These are phyloP conservation scores for Lasioglossum baleicum DNA, from an alignment of 1,140 invertebrate species.

Conservation along the genomic window DNA sequence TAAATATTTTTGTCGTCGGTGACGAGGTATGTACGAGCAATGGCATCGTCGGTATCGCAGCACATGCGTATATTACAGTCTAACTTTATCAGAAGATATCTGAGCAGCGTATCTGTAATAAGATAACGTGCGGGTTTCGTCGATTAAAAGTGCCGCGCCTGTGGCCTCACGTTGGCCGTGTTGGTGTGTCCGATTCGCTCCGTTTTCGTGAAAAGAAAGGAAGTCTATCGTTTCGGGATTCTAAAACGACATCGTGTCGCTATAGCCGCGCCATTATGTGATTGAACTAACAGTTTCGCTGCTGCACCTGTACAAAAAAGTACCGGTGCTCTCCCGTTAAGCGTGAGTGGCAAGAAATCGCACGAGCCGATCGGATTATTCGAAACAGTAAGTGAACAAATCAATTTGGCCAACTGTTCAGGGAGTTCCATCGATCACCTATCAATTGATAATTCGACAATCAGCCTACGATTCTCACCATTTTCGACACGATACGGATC, in stretches of 20 bases:
- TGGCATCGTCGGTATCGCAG: conserved; percentile 37
- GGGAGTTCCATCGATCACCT: too few species aligned
- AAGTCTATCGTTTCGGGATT: not conserved
- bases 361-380: not conserved
- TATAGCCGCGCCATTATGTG: conserved; percentile 6
- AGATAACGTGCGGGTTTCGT: conserved; percentile 72
- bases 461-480: not conserved
- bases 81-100: conserved; percentile 75
- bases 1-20: conserved; percentile 13
- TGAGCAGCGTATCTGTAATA: conserved; percentile 69
- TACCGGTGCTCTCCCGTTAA: not conserved
- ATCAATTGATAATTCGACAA: too few species aligned
- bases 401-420: not conserved
- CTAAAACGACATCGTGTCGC: not conserved
- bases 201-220: conserved; percentile 4
- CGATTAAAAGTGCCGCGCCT: conserved; percentile 65
- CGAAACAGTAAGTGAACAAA: not conserved
- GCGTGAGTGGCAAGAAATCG: not conserved
- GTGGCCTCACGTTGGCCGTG: conserved; percentile 29
- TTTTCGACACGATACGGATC: not conserved
- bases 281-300: not conserved
- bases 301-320: not conserved
- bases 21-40: not conserved
- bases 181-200: not conserved
- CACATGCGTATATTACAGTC: conserved; percentile 57